A percentile compares a stretch with the other conserved stretches of the same genome.
phyloP scores from a whole-genome alignment of 2,797 vertebrate species.

The Pipistrellus nathusii region DNA sequence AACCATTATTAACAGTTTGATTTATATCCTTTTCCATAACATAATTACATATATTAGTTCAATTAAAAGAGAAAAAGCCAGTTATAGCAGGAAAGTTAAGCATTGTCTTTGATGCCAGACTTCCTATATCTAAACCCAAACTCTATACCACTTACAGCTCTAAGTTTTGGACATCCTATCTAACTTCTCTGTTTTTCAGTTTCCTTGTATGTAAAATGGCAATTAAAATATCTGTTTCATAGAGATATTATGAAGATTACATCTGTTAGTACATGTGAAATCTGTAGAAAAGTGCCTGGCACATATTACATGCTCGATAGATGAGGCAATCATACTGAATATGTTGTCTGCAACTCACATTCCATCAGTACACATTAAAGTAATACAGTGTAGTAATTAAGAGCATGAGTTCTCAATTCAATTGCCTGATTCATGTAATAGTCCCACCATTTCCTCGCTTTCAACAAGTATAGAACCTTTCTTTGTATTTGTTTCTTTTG shows the following conservation, averaged over 20 bases:
- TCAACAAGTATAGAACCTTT: not conserved
- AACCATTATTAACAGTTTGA: not conserved
- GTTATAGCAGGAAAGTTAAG: slow-evolving; percentile 1
- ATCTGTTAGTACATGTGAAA: not conserved
- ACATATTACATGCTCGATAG: not conserved
- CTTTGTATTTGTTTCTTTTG: slow-evolving; percentile 7
- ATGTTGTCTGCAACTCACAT: not conserved
- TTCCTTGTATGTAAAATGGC: not conserved
- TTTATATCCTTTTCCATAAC: slow-evolving; percentile 7
- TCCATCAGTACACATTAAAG: not conserved
- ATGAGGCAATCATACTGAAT: not conserved
- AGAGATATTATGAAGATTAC: not conserved
- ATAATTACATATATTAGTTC: not conserved
- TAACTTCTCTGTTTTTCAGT: not conserved
- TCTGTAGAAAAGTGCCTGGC: slow-evolving; percentile 40
- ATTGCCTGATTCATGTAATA: not conserved
- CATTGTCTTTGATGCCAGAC: not conserved
- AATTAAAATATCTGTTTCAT: not conserved
- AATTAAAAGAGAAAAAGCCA: not conserved
- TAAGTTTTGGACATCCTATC: not conserved
- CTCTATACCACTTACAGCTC: not conserved
- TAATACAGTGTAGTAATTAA: not conserved
- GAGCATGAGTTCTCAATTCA: not conserved
- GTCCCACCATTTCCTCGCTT: not conserved
- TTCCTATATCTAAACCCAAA: not conserved